These are phyloP conservation scores for Centropus bengalensis DNA, from an alignment of 2,113 vertebrate genomes.

Conservation along the genomic window DNA sequence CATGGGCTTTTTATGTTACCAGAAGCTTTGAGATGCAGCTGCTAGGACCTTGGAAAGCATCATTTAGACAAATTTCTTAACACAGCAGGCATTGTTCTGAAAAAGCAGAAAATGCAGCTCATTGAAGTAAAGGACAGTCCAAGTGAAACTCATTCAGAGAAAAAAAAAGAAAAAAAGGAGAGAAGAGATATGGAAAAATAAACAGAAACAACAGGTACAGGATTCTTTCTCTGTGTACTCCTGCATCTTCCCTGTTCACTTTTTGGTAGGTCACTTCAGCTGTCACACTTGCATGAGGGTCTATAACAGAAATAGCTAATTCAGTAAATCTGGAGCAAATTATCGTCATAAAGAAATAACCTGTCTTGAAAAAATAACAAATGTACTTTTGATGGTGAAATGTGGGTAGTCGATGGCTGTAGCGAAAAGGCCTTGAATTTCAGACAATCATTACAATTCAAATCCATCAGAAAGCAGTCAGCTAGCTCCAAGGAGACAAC, in stretches of 20 bases:
- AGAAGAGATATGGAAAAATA: not conserved
- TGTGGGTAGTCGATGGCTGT: not conserved
- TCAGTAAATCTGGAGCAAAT: not conserved
- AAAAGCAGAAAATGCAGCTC: not conserved
- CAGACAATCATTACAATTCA: not conserved
- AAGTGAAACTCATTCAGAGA: not conserved
- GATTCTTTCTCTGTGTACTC: not conserved
- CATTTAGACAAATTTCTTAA: not conserved
- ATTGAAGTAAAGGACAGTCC: not conserved
- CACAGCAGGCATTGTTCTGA: not conserved
- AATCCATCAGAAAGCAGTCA: not conserved
- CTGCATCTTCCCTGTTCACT: not conserved
- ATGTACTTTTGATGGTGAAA: not conserved
- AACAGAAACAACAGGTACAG: not conserved
- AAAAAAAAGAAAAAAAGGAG: not conserved
- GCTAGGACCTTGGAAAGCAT: not conserved
- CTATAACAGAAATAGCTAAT: not conserved
- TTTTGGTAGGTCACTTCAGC: not conserved
- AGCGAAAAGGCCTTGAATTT: not conserved
- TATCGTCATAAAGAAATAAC: rapidly evolving
- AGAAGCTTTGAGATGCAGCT: not conserved
- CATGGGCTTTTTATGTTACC: not conserved
- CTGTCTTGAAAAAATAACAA: not conserved
- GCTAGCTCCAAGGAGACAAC: not conserved
- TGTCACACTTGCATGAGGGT: not conserved